Percentiles rank a stretch among this genome's conserved stretches.
phyloP scores from a whole-genome alignment of 2,888 invertebrate species.

The Drosophila aldrichi region DNA sequence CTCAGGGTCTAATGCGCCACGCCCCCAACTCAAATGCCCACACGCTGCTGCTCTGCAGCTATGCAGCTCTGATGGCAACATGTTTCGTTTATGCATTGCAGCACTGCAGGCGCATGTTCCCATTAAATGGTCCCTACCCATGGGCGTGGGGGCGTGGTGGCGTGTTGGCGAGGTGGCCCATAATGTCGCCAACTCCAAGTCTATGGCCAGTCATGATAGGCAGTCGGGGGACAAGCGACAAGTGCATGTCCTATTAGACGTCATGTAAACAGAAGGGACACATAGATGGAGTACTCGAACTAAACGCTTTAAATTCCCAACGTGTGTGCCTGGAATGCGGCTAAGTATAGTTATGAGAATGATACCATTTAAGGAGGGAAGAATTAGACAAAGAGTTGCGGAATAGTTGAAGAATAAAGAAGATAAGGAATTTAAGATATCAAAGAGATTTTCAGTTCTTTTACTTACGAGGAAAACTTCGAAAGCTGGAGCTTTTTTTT shows the following conservation, averaged over 20 bases:
- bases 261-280: not conserved
- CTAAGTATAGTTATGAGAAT: not conserved
- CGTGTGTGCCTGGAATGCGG: not conserved
- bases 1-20: constrained; percentile 48
- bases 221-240: constrained; percentile 8
- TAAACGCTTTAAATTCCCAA: not conserved
- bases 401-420: too few relatives aligned
- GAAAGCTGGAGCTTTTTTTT: too few relatives aligned
- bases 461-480: too few relatives aligned
- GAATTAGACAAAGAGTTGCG: too few relatives aligned
- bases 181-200: constrained; percentile 25
- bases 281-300: too few relatives aligned
- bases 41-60: not conserved
- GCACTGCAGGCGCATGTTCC: constrained; percentile 43
- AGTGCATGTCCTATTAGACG: constrained; percentile 18
- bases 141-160: not conserved
- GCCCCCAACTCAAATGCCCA: constrained; percentile 7
- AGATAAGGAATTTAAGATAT: too few relatives aligned
- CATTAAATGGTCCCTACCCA: constrained; percentile 27
- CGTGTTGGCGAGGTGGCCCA: not conserved
- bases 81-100: constrained; percentile 67
- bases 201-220: constrained; percentile 24
- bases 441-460: too few relatives aligned
- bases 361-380: not conserved
- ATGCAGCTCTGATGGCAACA: constrained; percentile 50